A percentile compares a stretch with the other conserved stretches of the same genome.
Evolutionary conservation across 2,888 invertebrate genomes (phyloP).

Genomic region (Slavum lentiscoides): DNA sequence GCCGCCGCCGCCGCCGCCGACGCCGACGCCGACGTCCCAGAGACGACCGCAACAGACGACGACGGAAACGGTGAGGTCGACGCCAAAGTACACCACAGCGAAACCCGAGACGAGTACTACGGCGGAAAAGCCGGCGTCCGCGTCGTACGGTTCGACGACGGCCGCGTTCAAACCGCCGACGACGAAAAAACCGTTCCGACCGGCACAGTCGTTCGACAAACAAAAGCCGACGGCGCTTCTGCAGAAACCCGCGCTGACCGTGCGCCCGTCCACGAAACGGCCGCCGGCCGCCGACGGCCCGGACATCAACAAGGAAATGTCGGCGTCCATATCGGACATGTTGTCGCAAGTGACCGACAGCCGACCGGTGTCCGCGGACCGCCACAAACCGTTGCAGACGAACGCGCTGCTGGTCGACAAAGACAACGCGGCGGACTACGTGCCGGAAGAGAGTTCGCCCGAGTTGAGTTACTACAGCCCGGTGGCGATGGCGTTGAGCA

Average conservation of each 20-base stretch:
- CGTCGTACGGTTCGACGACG: neutral
- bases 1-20: conserved; percentile 20
- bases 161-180: neutral
- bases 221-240: conserved; percentile 21
- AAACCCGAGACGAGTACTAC: conserved; percentile 14
- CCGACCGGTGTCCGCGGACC: conserved; percentile 19
- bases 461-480: conserved; percentile 45
- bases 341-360: conserved; percentile 56
- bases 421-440: conserved; percentile 37
- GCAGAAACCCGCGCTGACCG: neutral
- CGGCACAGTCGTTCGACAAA: conserved; percentile 38
- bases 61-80: conserved; percentile 22
- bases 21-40: neutral
- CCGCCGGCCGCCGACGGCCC: neutral
- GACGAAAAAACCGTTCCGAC: conserved; percentile 32
- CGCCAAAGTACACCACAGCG: neutral
- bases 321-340: conserved; percentile 56
- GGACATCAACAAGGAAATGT: conserved; percentile 55
- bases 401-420: conserved; percentile 35
- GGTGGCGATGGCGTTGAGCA: conserved; percentile 9
- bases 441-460: conserved; percentile 48
- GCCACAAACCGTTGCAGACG: conserved; percentile 46
- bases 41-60: conserved; percentile 23
- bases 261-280: conserved; percentile 18
- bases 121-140: neutral